Percentiles rank a stretch among this genome's conserved stretches.
Evolutionary conservation across 2,888 invertebrate species (phyloP).

Genomic region (Chalcis sispes): DNA sequence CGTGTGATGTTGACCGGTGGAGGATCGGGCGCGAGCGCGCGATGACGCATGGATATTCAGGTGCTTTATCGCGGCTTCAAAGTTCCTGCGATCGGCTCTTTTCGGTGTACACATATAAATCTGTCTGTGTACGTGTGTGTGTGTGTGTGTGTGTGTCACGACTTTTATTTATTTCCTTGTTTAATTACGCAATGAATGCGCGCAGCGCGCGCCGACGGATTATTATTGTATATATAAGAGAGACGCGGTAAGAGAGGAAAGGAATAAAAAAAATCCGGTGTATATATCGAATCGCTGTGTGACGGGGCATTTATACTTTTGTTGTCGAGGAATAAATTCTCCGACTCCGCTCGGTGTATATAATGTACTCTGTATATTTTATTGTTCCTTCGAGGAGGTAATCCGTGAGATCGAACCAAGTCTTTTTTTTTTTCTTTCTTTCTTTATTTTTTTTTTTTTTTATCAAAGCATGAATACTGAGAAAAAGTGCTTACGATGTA

Average conservation of each 20-base stretch:
- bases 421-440: not conserved
- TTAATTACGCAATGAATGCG: conserved; percentile 56
- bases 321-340: conserved; percentile 41
- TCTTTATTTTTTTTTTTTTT: not conserved
- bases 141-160: too few species aligned
- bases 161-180: conserved; percentile 53
- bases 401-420: conserved; percentile 50
- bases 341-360: conserved; percentile 13
- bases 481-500: conserved; percentile 37
- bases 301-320: conserved; percentile 46
- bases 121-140: too few species aligned
- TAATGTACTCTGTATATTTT: conserved; percentile 47
- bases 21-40: conserved; percentile 13
- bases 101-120: too few species aligned
- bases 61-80: conserved; percentile 52
- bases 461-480: conserved; percentile 28
- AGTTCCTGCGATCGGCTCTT: conserved; percentile 35
- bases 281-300: conserved; percentile 42
- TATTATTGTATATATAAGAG: conserved; percentile 23
- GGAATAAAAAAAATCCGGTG: conserved; percentile 35
- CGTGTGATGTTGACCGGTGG: conserved; percentile 52
- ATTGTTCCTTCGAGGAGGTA: conserved; percentile 39
- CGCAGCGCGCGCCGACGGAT: conserved; percentile 25
- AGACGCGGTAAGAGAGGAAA: not conserved
- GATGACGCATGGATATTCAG: conserved; percentile 58